Evolutionary conservation across 2,113 vertebrate species (phyloP), one percentile per base, ranked within the genome.

Genomic region (Shinisaurus crocodilurus): DNA sequence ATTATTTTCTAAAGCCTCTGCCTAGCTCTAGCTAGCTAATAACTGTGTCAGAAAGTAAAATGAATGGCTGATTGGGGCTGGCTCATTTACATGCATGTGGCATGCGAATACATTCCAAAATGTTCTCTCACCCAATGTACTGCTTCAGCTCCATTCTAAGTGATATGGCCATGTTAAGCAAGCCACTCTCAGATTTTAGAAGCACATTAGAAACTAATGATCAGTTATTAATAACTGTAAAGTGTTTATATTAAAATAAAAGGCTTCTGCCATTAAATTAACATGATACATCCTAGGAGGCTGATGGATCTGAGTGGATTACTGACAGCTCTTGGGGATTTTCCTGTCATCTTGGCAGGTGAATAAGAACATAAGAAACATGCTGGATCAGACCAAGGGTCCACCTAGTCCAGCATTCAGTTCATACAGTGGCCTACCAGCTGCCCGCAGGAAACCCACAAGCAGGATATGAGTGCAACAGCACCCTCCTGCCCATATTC

Each of bases 201-300:
- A 88, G 45, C 75, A 89, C 86, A 81, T 94, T 79, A 93, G 75
- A 90, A 93, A 60, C 43, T 80, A 34, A 70, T 88, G 74, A 94
- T 94, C 85, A 90, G 91, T 93, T 94, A 94, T 93, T 93, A 91
- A 90, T 81, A 0, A 1, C 87, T 32, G 77, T 76, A 13, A 80
- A 85, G 1, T 54, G 54, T 54, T 54, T 54, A 54, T 54, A 54
- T 54, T 54, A 9, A n/a, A n/a, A 9, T 54, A 3, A 54, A 54
- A 54, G 54, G 7, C 54, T 16, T 15, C 13, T 60, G 9, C 16
- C 16, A 60, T 60, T 6, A 12, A 60, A 2, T 60, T 60, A 60
- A 60, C 57, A 60, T 60, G 57, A 60, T 60, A 60, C 3, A 12
- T 12, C 16, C 57, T 60, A 60, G 13, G 13, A 60, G 57, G 2